phyloP scores from a whole-genome alignment of 92 coral and sea anemone genomes.

The Epizoanthus illoricatus region DNA sequence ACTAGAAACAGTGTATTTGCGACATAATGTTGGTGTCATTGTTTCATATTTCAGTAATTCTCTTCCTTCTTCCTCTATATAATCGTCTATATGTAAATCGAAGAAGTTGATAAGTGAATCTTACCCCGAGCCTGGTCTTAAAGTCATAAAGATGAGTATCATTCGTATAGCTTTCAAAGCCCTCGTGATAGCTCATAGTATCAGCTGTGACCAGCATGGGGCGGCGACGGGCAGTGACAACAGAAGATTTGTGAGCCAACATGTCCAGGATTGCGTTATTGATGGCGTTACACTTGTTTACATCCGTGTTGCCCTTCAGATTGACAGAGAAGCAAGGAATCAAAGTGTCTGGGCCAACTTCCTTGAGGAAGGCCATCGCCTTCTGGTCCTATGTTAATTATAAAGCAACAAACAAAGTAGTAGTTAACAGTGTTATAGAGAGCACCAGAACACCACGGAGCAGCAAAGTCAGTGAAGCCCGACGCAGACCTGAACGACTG shows the following conservation, averaged over 20 bases:
- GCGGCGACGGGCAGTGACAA: slow-evolving; percentile 60
- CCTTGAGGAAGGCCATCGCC: slow-evolving; percentile 72
- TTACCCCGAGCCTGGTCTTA: slow-evolving; percentile 69
- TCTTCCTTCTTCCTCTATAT: no score
- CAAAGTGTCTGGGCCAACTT: slow-evolving; percentile 87
- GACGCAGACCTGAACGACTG: no score
- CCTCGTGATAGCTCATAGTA: slow-evolving; percentile 50
- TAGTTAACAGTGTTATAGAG: no score
- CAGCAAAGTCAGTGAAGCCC: no score
- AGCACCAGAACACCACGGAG: no score
- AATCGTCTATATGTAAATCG: no score
- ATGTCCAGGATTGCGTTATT: slow-evolving; percentile 65
- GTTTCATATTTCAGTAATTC: no score
- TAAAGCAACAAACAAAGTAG: no score
- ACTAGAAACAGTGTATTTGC: no score
- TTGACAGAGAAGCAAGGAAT: slow-evolving; percentile 82
- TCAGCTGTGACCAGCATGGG: slow-evolving; percentile 85
- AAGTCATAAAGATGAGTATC: no score
- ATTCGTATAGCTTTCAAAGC: no score
- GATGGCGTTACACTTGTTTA: slow-evolving; percentile 56
- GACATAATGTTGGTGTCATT: no score
- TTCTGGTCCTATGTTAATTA: slow-evolving; percentile 55
- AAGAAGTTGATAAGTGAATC: slow-evolving; percentile 1
- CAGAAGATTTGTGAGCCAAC: slow-evolving; percentile 58
- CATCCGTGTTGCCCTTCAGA: slow-evolving; percentile 62